Evolutionary conservation across 2,888 invertebrate species (phyloP).

Genomic region (Nymphalis urticae): DNA sequence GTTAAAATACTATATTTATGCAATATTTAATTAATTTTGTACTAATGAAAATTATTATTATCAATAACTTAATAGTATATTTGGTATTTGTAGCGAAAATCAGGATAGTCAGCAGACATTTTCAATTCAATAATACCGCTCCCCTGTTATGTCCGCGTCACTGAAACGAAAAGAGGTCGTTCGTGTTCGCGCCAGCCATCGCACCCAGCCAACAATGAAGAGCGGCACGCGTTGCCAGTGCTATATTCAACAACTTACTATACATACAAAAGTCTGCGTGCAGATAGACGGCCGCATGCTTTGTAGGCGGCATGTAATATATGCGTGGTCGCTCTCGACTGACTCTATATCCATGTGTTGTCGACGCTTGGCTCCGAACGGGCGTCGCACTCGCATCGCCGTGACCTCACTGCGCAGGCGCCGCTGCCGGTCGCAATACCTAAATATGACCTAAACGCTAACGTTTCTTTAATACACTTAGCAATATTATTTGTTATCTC

Average conservation of each 20-base stretch:
- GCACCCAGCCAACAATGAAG: conserved; percentile 66
- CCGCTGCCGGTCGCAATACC: conserved; percentile 55
- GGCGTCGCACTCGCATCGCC: conserved; percentile 61
- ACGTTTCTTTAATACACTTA: conserved; percentile 21
- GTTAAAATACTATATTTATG: too few relatives aligned
- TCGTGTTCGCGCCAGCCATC: conserved; percentile 60
- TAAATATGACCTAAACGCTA: conserved; percentile 62
- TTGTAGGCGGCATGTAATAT: conserved; percentile 72
- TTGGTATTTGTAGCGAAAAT: neutral
- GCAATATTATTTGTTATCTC: conserved; percentile 19
- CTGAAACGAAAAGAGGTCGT: conserved; percentile 78
- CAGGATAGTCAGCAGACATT: conserved; percentile 24
- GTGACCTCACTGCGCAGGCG: conserved; percentile 69
- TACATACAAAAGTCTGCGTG: conserved; percentile 59
- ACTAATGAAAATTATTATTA: neutral
- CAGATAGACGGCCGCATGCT: conserved; percentile 56
- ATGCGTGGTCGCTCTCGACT: conserved; percentile 67
- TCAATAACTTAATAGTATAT: neutral
- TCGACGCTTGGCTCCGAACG: conserved; percentile 53
- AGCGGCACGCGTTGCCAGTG: conserved; percentile 57
- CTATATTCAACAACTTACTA: conserved; percentile 64
- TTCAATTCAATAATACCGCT: conserved; percentile 40
- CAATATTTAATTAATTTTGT: too few relatives aligned
- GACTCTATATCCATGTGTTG: conserved; percentile 61
- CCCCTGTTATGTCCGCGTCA: conserved; percentile 54